Percentiles rank a stretch among this genome's conserved stretches.
Evolutionary conservation across 64 coral and sea anemone species (phyloP).

Genomic region (Stichodactyla helianthus): DNA sequence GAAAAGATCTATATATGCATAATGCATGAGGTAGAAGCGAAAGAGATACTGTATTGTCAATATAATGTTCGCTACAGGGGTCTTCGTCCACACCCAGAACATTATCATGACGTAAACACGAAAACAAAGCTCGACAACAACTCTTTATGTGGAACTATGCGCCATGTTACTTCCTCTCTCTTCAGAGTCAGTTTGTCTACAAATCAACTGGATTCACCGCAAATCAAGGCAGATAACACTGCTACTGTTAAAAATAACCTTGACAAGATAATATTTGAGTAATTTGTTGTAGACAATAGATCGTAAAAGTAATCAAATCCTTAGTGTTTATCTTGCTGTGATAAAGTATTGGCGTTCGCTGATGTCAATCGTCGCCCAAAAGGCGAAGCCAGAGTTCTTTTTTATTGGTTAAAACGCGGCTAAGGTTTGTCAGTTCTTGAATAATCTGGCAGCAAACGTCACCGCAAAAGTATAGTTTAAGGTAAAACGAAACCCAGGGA

Average conservation of each 20-base stretch:
- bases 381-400: background rate
- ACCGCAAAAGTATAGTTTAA: background rate
- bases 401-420: background rate
- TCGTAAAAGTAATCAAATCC: background rate
- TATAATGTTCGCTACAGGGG: background rate
- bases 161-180: background rate
- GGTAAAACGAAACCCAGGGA: background rate
- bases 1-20: background rate
- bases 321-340: background rate
- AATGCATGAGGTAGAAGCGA: constrained; percentile 2
- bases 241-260: background rate
- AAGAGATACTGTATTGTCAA: background rate
- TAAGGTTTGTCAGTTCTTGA: background rate
- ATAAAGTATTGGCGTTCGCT: background rate
- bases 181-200: background rate
- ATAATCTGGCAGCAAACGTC: background rate
- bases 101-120: background rate
- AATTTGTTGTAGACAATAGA: constrained; percentile 1
- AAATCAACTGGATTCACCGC: background rate
- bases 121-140: background rate
- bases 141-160: background rate
- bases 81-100: background rate
- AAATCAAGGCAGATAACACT: background rate
- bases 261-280: constrained; percentile 14
- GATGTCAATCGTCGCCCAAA: constrained; percentile 13